These are phyloP conservation scores for Tetranychus piercei DNA, from an alignment of 2,888 invertebrate genomes.

Conservation along the genomic window DNA sequence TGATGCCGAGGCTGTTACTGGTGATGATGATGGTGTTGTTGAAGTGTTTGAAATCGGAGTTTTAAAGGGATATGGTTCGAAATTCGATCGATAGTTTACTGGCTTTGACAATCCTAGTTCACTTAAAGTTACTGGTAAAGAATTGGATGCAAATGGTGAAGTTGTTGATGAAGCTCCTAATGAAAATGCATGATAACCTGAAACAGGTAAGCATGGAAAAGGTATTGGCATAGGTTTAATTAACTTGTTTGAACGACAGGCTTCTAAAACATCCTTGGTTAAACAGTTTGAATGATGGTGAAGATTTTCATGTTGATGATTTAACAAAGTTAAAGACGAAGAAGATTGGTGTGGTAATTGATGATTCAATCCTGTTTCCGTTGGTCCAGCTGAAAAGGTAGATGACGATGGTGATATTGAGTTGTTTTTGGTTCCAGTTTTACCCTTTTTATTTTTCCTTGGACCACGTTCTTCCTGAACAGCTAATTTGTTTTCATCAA, in stretches of 20 bases:
- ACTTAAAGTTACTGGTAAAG: not conserved
- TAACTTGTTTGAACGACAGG: not conserved
- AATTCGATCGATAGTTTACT: not conserved
- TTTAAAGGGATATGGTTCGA: not conserved
- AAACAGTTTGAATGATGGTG: not conserved
- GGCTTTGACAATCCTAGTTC: not conserved
- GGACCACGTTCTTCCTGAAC: slow-evolving; percentile 71
- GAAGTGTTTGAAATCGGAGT: not conserved
- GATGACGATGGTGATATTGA: not conserved
- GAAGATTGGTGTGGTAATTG: not conserved
- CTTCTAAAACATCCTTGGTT: not conserved
- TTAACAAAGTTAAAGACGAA: not conserved
- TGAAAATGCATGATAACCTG: not conserved
- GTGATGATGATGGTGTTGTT: not conserved
- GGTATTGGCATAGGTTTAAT: not conserved
- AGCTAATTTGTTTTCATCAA: slow-evolving; percentile 37
- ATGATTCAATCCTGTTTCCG: not conserved
- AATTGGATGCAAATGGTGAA: no score
- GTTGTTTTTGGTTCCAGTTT: not conserved
- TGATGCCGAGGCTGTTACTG: not conserved
- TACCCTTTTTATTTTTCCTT: slow-evolving; percentile 35
- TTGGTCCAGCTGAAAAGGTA: not conserved
- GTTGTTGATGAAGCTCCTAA: not conserved
- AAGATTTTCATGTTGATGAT: not conserved
- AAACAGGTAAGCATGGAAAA: not conserved